Base-by-base conservation (phyloP, 2,888 invertebrate species). In the Drosophila pullipes region DNA sequence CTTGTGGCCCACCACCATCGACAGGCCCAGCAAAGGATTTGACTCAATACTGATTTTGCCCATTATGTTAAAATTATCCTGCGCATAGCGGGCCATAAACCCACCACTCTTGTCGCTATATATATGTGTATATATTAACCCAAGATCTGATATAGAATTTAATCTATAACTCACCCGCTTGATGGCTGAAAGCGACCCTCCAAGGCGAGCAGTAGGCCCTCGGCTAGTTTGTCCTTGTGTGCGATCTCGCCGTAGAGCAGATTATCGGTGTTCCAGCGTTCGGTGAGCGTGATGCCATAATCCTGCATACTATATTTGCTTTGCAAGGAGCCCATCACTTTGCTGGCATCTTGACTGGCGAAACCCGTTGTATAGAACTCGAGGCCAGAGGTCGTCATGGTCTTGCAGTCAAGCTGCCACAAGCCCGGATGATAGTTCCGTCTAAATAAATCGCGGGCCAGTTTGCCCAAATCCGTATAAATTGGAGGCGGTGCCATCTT, bases 251-350 rank as follows among this genome's bases (percentile, higher is more conserved):
- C 97, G 76, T 95, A 96, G 74, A 99, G 94, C 73, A 97, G 96
- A 94, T 99, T 99, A 93, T 99, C 98, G 39, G 99, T 99, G 94
- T 97, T 99, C 99, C 99, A 99, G 93, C 98, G 99, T 94, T 99
- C 99, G 83, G 97, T 97, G 93, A 99, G 97, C 55, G 98, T 97
- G 69, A 99, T 92, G 80, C 98, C 97, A 90, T 97, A 96, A 90
- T 97, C 97, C 91, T 96, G 96, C 82, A 97, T 95, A 90, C 96
- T 96, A 94, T 98, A 99, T 94, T 98, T 98, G 60, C 98, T 98
- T 93, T 98, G 98, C 85, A 99, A 94, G 80, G 96, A 96, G 72
- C 98, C 98, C 86, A 96, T 95, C 85, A 97, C 96, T 94, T 98
- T 97, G 89, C 97, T 97, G 85, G 97, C 96, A 91, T 98, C 98